Evolutionary conservation across 2,113 vertebrate genomes (phyloP).

Genomic region (Parus major): DNA sequence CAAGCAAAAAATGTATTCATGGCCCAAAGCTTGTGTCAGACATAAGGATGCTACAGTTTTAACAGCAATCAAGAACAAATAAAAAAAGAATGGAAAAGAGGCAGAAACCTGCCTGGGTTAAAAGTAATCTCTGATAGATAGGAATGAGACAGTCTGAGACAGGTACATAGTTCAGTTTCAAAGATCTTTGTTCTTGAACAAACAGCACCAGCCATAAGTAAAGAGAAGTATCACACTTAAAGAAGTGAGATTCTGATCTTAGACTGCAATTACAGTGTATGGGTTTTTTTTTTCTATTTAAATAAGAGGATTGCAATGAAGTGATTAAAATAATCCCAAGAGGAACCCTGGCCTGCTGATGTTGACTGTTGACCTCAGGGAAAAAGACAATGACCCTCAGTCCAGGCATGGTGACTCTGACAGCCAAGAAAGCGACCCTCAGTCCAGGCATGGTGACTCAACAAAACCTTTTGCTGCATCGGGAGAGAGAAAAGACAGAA

Average conservation of each 20-base stretch:
- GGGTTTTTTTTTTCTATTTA: background rate
- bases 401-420: background rate
- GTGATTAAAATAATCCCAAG: background rate
- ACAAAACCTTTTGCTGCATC: background rate
- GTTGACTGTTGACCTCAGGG: background rate
- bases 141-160: background rate
- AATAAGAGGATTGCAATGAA: background rate
- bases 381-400: background rate
- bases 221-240: background rate
- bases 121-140: background rate
- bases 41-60: background rate
- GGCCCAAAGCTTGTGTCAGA: background rate
- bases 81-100: background rate
- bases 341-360: background rate
- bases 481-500: background rate
- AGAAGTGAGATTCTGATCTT: background rate
- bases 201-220: background rate
- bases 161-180: background rate
- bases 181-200: background rate
- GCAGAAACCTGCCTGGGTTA: background rate
- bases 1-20: background rate
- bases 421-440: background rate
- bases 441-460: too few relatives aligned
- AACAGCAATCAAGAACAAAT: background rate
- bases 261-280: background rate